Percentiles rank a stretch among this genome's conserved stretches.
These are phyloP conservation scores for Thinocorus orbignyianus DNA, from an alignment of 2,113 vertebrate species.

Conservation along the genomic window DNA sequence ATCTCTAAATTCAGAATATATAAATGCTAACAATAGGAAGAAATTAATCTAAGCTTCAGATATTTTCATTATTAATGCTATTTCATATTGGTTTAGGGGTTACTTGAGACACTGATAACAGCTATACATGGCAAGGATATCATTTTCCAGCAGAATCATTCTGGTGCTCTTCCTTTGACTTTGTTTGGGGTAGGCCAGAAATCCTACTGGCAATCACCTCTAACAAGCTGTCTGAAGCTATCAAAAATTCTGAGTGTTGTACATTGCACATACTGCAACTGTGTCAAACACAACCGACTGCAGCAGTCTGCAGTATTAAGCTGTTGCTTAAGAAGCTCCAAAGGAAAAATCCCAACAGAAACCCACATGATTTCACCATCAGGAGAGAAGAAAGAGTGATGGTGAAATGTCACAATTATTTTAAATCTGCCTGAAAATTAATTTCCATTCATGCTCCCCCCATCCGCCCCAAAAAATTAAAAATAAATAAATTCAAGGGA, in stretches of 20 bases:
- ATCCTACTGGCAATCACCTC: neutral
- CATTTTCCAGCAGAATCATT: neutral
- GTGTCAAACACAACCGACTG: neutral
- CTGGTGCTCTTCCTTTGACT: neutral
- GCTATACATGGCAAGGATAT: neutral
- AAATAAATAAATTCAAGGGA: neutral
- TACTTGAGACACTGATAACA: neutral
- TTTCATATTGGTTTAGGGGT: neutral
- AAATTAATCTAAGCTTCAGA: neutral
- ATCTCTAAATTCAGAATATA: neutral
- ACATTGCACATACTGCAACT: neutral
- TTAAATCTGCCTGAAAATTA: neutral
- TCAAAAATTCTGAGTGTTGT: neutral
- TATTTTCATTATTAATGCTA: neutral
- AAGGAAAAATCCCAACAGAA: neutral
- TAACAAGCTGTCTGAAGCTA: neutral
- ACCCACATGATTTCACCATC: neutral
- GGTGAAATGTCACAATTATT: neutral
- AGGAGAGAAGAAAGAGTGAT: neutral
- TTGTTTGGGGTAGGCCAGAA: neutral
- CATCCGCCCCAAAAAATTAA: neutral
- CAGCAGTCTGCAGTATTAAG: neutral
- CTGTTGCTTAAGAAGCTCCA: neutral
- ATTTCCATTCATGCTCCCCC: fast-evolving
- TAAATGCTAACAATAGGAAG: neutral